Conservation (phyloP, 2,797 vertebrate genomes). For the Cebuella pygmaea region DNA sequence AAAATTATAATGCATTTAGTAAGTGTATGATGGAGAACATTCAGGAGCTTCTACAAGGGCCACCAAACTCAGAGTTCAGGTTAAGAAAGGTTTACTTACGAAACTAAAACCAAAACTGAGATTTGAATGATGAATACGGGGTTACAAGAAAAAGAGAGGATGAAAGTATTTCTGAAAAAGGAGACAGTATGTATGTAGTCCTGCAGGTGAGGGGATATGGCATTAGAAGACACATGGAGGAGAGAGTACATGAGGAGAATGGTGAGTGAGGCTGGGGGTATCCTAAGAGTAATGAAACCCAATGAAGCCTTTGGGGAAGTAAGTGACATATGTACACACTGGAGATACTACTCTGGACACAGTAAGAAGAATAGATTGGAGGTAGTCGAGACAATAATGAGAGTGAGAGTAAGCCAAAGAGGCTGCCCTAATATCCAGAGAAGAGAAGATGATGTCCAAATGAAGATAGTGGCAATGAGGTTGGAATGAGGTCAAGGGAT, state of each 20-base stretch:
- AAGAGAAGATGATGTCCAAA: neutral
- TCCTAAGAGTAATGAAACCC: neutral
- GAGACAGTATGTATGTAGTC: accelerated
- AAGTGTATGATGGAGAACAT: neutral
- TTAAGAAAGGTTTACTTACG: neutral
- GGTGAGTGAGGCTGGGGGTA: neutral
- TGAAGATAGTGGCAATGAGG: neutral
- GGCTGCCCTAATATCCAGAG: neutral
- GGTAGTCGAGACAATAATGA: neutral
- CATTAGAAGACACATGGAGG: neutral
- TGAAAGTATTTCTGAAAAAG: neutral
- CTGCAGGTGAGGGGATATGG: neutral
- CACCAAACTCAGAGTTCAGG: neutral
- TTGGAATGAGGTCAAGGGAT: neutral
- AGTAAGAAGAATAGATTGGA: neutral
- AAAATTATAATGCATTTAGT: neutral
- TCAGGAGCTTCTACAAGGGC: neutral
- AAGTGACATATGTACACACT: neutral
- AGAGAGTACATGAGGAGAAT: neutral
- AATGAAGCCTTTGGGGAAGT: neutral
- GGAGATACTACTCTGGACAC: neutral
- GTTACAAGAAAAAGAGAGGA: neutral
- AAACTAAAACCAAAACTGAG: neutral
- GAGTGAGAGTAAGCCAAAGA: neutral
- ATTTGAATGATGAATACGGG: neutral